These are phyloP conservation scores for Labroides dimidiatus DNA, from an alignment of 2,797 vertebrate species.

Conservation along the genomic window DNA sequence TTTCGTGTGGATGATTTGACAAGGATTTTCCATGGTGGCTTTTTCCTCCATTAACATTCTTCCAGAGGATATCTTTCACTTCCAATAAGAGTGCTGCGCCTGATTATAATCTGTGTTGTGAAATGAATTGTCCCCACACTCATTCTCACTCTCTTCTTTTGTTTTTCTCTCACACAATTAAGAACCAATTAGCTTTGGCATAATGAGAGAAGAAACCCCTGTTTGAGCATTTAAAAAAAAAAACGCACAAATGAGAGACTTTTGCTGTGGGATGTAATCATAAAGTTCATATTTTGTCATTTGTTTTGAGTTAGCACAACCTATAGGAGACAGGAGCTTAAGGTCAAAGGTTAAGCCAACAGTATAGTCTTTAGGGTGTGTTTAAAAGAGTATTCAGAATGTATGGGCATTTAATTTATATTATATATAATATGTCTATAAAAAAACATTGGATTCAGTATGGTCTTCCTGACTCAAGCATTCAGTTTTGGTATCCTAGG, in stretches of 20 bases:
- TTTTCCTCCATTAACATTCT: slow-evolving; percentile 77
- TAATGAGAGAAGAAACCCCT: slow-evolving; percentile 12
- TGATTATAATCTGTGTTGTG: slow-evolving; percentile 75
- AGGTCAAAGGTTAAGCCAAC: slow-evolving; percentile 19
- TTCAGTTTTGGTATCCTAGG: too few relatives aligned
- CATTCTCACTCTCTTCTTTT: slow-evolving; percentile 6
- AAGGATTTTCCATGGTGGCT: slow-evolving; percentile 49
- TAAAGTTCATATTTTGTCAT: slow-evolving; percentile 17
- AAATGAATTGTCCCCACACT: slow-evolving; percentile 59
- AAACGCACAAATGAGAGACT: background rate
- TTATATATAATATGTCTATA: too few relatives aligned
- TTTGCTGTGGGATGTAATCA: slow-evolving; percentile 7
- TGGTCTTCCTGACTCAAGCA: too few relatives aligned
- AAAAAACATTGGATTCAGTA: too few relatives aligned
- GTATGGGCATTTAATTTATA: background rate
- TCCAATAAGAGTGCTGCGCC: slow-evolving; percentile 57
- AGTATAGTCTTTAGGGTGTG: background rate
- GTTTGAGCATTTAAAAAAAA: slow-evolving; percentile 1
- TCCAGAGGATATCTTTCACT: slow-evolving; percentile 76
- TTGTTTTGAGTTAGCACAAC: background rate
- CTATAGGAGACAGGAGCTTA: background rate
- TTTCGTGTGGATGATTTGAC: slow-evolving; percentile 49
- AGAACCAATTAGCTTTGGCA: slow-evolving; percentile 39
- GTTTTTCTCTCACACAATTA: slow-evolving; percentile 22
- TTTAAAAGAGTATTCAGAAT: background rate